These are phyloP conservation scores for Cynopterus sphinx DNA, from an alignment of 2,797 vertebrate species.

Conservation along the genomic window DNA sequence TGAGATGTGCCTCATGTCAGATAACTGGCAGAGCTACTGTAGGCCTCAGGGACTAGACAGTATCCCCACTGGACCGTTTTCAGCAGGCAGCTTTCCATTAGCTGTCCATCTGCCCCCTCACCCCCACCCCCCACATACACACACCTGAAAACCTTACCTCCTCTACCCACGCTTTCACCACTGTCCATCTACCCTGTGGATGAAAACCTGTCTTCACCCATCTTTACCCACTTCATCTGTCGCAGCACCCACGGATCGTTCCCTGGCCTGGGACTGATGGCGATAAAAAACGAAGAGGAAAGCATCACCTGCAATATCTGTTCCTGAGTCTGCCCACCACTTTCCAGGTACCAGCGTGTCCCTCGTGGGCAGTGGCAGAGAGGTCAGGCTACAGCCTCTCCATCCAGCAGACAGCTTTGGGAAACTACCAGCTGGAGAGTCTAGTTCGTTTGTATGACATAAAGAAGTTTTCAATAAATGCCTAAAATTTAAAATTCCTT, in stretches of 20 bases:
- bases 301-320: background rate
- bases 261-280: slow-evolving; percentile 83
- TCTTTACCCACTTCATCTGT: slow-evolving; percentile 47
- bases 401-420: background rate
- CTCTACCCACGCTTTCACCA: background rate
- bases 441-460: background rate
- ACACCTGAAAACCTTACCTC: background rate
- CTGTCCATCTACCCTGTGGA: background rate
- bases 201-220: slow-evolving; percentile 1
- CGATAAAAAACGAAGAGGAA: slow-evolving; percentile 80
- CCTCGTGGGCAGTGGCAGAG: background rate
- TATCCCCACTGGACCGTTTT: background rate
- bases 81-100: background rate
- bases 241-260: slow-evolving; percentile 71
- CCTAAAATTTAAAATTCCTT: slow-evolving; percentile 35
- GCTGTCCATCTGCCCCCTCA: background rate
- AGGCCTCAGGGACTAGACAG: background rate
- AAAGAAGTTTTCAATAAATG: slow-evolving; percentile 58
- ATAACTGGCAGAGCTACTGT: background rate
- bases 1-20: background rate
- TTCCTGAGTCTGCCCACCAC: background rate
- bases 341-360: background rate
- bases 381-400: background rate
- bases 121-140: background rate
- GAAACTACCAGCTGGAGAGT: background rate